Base-by-base conservation (phyloP, 2,888 invertebrate species). In the Callyntrura sp. region DNA sequence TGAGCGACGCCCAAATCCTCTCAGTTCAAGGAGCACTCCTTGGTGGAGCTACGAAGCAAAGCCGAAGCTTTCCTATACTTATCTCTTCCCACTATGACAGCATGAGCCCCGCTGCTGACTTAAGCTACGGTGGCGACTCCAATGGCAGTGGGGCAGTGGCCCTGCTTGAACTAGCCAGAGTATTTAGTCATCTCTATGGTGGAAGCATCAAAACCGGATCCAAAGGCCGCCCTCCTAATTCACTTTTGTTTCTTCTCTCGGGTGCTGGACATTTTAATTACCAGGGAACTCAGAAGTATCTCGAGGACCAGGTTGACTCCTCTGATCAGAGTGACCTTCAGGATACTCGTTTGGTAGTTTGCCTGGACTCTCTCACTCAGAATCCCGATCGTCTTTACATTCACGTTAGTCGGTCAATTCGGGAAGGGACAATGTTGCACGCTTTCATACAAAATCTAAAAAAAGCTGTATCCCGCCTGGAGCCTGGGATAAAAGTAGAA, bases 351-450 rank as follows among this genome's bases (percentile, higher is more conserved):
- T 98, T 97, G 95, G 98, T 97, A 0, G 95, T 99, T 94, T 99
- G 99, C 94, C 94, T 99, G 91, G 99, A 99, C 94, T 94, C 95
- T 14, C 91, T 96, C 65, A 95, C 95, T 11, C 96, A 97, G 0
- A 95, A 96, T 0, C 95, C 96, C 0, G 95, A 96, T 43, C 94
- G 95, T 0, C 95, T 99, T 0, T 96, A 96, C 93, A 96, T 99
- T 95, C 99, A 99, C 94, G 99, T 99, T 8, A 99, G 99, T 0
- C 99, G 99, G 95, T 98, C 98, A 0, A 99, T 99, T 0, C 97
- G 97, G 94, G 96, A 98, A 20, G 98, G 97, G 84, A 97, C 97
- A 0, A 95, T 97, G 0, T 96, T 97, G 6, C 94, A 94, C 65
- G 92, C 93, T 35, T 95, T 96, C 92, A 94, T 95, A 55, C 94